Base-by-base conservation (phyloP, 2,888 invertebrate species). In the Andrena trimmerana region DNA sequence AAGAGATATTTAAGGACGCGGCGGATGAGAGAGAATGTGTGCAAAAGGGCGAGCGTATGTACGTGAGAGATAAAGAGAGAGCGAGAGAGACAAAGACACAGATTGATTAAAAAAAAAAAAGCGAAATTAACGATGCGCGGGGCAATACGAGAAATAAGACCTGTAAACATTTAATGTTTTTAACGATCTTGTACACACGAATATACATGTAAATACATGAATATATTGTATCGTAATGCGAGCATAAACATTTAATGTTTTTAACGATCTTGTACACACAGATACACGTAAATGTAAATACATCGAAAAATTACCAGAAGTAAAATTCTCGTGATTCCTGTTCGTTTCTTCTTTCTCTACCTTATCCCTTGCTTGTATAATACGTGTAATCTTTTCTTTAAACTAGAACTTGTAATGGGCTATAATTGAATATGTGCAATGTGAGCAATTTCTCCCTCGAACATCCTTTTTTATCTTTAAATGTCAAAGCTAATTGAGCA, bases 181-280 rank as follows among this genome's bases (percentile, higher is more conserved):
- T 92, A 93, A 92, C 90, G 90, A 92, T 90, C 93, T 93, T 93
- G 93, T 93, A 93, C 92, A 93, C 93, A 92, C 89, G 89, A 86
- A 92, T 89, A 89, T 88, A 92, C 90, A 91, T 93, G 92, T 93
- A 93, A 92, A 93, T 93, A 93, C 88, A 93, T 93, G 90, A 84
- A 92, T 92, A 92, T 90, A 91, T 90, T 91, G 91, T 91, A 92
- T 91, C 91, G 87, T 92, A 91, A 91, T 90, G 91, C 91, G 92
- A 91, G 90, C 91, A 91, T 92, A 91, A 93, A 93, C 92, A 92
- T 93, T 93, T 92, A 92, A 93, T 93, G 93, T 93, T 93, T 93
- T 93, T 93, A 93, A 93, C 91, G 91, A 92, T 93, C 93, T 93
- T 93, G 93, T 93, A 93, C 92, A 93, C 93, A 92, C 89, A 89